Conservation (phyloP, 2,888 invertebrate genomes). For the Pteria penguin region DNA sequence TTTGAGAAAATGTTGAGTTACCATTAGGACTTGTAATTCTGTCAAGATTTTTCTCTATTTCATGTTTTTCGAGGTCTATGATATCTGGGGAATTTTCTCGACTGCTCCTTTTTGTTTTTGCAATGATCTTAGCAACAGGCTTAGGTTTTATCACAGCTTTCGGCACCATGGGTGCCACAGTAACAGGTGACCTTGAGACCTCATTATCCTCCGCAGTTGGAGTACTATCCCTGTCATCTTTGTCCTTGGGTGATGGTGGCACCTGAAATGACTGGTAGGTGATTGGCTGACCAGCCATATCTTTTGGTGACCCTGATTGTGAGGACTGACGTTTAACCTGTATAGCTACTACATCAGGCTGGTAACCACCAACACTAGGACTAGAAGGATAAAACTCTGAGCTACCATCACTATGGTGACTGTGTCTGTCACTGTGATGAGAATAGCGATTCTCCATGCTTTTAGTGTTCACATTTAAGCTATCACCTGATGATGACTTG, state of each 20-base stretch:
- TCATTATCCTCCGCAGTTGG: slow-evolving; percentile 61
- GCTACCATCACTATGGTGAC: slow-evolving; percentile 38
- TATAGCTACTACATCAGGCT: slow-evolving; percentile 80
- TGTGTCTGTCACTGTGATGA: slow-evolving; percentile 44
- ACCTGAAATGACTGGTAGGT: slow-evolving; percentile 82
- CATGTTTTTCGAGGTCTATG: slow-evolving; percentile 68
- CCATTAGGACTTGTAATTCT: slow-evolving; percentile 55
- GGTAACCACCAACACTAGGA: slow-evolving; percentile 62
- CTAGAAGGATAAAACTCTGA: slow-evolving; percentile 35
- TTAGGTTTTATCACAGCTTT: slow-evolving; percentile 87
- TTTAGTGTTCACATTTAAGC: slow-evolving; percentile 67
- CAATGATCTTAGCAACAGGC: slow-evolving; percentile 74
- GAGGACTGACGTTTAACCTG: slow-evolving; percentile 73
- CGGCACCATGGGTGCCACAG: slow-evolving; percentile 86
- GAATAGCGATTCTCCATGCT: slow-evolving; percentile 51
- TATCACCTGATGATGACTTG: slow-evolving; percentile 71
- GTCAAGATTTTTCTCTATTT: slow-evolving; percentile 65
- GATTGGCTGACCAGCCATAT: slow-evolving; percentile 79
- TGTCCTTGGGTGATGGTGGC: slow-evolving; percentile 82
- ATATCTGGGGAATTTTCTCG: slow-evolving; percentile 71
- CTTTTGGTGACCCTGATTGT: slow-evolving; percentile 55
- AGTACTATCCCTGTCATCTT: slow-evolving; percentile 59
- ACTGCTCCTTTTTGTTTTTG: slow-evolving; percentile 71
- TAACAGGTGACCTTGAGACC: slow-evolving; percentile 46
- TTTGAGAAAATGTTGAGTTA: slow-evolving; percentile 22